Conservation (phyloP, 2,888 invertebrate genomes). For the Nasonovia ribisnigri region DNA sequence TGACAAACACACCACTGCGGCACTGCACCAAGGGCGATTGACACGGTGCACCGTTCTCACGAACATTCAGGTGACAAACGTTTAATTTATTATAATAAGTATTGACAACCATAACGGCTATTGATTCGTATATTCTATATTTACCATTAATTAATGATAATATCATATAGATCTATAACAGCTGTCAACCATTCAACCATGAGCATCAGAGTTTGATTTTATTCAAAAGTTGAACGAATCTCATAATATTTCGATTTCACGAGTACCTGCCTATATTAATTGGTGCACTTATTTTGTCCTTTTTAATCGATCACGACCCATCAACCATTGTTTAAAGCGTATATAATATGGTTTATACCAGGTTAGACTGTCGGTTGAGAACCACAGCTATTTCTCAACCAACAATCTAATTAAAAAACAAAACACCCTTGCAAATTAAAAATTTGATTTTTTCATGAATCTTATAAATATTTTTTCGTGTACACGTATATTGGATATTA, state of each 20-base stretch:
- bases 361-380: too few species aligned
- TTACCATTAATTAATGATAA: background rate
- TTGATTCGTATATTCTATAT: background rate
- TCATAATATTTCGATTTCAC: background rate
- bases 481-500: too few species aligned
- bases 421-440: too few species aligned
- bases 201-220: background rate
- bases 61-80: background rate
- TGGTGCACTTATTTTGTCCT: background rate
- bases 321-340: background rate
- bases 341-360: too few species aligned
- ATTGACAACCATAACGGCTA: background rate
- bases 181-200: background rate
- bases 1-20: background rate
- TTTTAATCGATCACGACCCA: background rate
- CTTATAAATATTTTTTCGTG: too few species aligned
- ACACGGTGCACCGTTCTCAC: background rate
- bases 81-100: background rate
- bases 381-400: too few species aligned
- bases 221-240: background rate
- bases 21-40: background rate
- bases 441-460: too few species aligned
- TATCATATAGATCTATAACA: background rate
- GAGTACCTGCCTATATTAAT: background rate
- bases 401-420: too few species aligned